A percentile compares a stretch with the other conserved stretches of the same genome.
Evolutionary conservation across 1,140 invertebrate species (phyloP).

Genomic region (Heliothis subflexa): DNA sequence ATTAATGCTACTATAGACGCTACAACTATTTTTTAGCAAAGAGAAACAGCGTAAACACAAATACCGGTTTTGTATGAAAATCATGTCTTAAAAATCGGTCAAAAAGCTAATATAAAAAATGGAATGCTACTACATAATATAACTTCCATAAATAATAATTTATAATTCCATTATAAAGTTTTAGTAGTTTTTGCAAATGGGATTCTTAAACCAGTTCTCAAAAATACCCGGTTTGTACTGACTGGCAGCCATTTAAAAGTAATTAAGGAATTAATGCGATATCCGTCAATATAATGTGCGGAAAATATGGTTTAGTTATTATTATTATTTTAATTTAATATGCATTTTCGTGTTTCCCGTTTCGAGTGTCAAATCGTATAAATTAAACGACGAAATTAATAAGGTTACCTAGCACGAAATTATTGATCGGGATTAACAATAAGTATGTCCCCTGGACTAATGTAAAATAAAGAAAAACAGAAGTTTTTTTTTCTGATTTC

Average conservation of each 20-base stretch:
- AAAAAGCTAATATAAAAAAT: background rate
- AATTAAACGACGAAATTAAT: background rate
- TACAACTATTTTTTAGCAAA: too few species aligned
- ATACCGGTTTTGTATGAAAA: background rate
- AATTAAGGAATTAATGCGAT: background rate
- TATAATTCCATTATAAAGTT: background rate
- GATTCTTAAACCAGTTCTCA: too few species aligned
- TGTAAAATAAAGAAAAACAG: too few species aligned
- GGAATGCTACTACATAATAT: background rate
- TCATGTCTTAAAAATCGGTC: background rate
- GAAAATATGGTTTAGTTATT: background rate
- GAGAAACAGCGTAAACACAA: background rate
- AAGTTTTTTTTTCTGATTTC: too few species aligned
- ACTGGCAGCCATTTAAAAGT: background rate
- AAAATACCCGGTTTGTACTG: too few species aligned
- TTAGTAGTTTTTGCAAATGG: background rate
- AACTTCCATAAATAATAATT: conserved; percentile 1
- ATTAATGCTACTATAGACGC: too few species aligned
- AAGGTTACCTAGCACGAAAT: background rate
- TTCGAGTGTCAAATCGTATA: background rate
- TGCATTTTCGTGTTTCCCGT: background rate
- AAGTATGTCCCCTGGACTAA: background rate
- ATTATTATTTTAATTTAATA: background rate
- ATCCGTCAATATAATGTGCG: background rate
- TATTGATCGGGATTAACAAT: background rate